Evolutionary conservation across 2,113 vertebrate genomes (phyloP), one percentile per base, ranked within the genome.

Genomic region (Otocyon megalotis): DNA sequence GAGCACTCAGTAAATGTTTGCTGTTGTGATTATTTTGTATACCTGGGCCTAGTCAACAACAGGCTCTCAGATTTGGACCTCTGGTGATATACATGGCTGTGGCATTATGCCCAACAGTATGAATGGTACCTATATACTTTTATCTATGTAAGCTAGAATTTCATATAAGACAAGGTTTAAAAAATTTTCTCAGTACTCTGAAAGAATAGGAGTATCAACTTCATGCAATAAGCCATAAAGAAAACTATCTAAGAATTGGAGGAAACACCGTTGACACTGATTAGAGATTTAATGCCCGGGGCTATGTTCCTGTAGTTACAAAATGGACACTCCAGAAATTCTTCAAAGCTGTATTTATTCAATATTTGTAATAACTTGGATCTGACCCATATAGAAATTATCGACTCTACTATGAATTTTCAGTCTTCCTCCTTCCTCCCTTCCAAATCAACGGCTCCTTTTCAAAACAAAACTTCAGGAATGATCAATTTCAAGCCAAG

Each of bases 381-480:
- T 89, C 65, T 96, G 83, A 54, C 48, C 7, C 30, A 48, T n/a
- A 30, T 71, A 22, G 35, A 94, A 95, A 84, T 90, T 91, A 96
- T 83, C 86, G n/a, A 86, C 30, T 92, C 35, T 26, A 58, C 60
- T 37, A 53, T 79, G 50, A 94, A 83, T 88, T 94, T 96, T 88
- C 24, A 53, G 30, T 56, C 67, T 82, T 79, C 19, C 2, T 92
- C 54, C 30, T 65, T 8, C 63, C 93, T 2, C 93, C 54, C 26
- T 65, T 7, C 63, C 92, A 84, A 56, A 81, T 56, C 35, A 77
- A 69, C 16, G 62, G 17, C 24, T 54, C 12, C 26, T 43, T 80
- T 82, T 74, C 19, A 54, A 93, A 90, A 56, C 14, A 71, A 86
- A 50, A 85, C 88, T 72, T 96, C 54, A 94, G 12, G 88, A 62